Evolutionary conservation across 2,797 vertebrate genomes (phyloP).

Genomic region (Picus viridis): DNA sequence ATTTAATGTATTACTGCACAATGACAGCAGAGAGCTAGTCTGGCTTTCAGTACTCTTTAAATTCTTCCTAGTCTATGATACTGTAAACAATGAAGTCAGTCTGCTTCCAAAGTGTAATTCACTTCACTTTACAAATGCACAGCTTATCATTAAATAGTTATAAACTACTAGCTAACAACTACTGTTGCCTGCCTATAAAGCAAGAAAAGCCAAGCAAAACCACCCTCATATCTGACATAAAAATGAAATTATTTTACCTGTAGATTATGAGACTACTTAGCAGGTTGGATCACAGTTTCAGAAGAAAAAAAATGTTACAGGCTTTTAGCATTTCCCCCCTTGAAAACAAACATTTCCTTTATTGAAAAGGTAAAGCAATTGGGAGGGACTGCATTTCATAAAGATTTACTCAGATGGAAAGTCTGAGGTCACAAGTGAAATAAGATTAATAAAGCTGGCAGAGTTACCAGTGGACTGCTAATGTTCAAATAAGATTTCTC

Average conservation of each 20-base stretch:
- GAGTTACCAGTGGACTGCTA: constrained; percentile 37
- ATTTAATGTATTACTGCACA: background rate
- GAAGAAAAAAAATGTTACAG: background rate
- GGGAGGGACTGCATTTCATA: constrained; percentile 48
- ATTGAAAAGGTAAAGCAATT: constrained; percentile 38
- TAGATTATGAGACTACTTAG: background rate
- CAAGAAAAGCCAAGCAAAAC: background rate
- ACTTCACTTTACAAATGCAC: constrained; percentile 8
- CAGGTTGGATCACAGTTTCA: background rate
- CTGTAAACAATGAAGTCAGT: constrained; percentile 19
- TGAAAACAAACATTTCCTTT: constrained; percentile 41
- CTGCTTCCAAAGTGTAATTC: background rate
- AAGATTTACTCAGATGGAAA: constrained; percentile 68
- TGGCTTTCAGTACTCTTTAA: background rate
- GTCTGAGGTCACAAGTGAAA: constrained; percentile 73
- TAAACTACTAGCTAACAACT: constrained; percentile 4
- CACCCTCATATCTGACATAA: background rate
- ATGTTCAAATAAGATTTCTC: constrained; percentile 52
- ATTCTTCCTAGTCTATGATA: background rate
- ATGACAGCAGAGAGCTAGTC: background rate
- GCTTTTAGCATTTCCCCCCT: constrained; percentile 13
- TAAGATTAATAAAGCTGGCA: constrained; percentile 69
- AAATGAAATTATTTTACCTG: constrained; percentile 3
- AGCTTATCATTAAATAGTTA: constrained; percentile 17
- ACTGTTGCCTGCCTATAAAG: background rate